Conservation (phyloP, 2,888 invertebrate species). For the Morpho helenor region DNA sequence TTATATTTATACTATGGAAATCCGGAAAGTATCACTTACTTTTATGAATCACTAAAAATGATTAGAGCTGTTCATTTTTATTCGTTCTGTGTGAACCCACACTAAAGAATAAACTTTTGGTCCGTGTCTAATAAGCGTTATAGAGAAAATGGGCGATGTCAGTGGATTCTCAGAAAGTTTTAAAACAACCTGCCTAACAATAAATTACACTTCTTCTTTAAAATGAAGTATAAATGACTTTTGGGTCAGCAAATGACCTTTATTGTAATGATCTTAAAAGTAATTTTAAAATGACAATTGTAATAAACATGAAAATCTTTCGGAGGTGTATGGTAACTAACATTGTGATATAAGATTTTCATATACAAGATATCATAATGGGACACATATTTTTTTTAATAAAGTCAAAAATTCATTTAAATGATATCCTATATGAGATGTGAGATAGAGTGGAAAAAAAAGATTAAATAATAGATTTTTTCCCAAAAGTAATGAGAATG, state of each 20-base stretch:
- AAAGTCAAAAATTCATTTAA: no score
- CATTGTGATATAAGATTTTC: no score
- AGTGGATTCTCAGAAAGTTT: neutral
- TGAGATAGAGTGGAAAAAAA: no score
- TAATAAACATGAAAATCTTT: no score
- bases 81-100: neutral
- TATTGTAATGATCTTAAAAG: neutral
- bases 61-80: neutral
- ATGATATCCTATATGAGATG: no score
- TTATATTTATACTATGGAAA: no score
- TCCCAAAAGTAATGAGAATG: no score
- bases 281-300: neutral
- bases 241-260: neutral
- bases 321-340: no score
- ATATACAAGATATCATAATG: no score
- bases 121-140: neutral
- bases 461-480: no score
- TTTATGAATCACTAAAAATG: neutral
- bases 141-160: neutral
- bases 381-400: no score
- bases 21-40: no score
- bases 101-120: neutral
- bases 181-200: slow-evolving; percentile 3
- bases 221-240: slow-evolving; percentile 1
- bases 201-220: slow-evolving; percentile 8